These are phyloP conservation scores for Luidia sarsii DNA, from an alignment of 53 echinoderm and acorn worm genomes.

Conservation along the genomic window DNA sequence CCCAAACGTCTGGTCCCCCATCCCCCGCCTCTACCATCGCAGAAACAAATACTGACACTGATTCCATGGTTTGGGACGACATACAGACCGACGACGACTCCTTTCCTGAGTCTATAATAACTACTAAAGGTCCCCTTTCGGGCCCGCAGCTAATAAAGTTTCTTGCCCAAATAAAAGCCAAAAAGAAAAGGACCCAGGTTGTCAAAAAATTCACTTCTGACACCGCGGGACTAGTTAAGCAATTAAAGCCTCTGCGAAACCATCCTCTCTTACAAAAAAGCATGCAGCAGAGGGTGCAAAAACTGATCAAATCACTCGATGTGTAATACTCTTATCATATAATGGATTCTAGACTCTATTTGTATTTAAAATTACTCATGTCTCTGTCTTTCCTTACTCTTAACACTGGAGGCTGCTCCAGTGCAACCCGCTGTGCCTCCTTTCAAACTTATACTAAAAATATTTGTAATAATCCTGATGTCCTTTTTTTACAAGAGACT, in stretches of 20 bases:
- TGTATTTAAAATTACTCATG: neutral
- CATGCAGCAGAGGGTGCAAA: slow-evolving; percentile 1
- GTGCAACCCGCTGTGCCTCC: neutral
- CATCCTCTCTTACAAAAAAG: neutral
- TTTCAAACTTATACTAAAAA: neutral
- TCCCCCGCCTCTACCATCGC: neutral
- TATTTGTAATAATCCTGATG: slow-evolving; percentile 4
- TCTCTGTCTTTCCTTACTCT: slow-evolving; percentile 8
- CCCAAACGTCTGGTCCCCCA: neutral
- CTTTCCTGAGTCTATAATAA: neutral
- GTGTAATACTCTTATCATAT: neutral
- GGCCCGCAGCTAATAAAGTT: too few relatives aligned
- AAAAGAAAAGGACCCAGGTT: neutral
- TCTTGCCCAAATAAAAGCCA: neutral
- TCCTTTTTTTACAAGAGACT: slow-evolving; percentile 13
- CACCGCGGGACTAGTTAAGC: neutral
- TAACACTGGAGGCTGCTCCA: slow-evolving; percentile 17
- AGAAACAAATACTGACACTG: neutral
- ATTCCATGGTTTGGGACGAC: neutral
- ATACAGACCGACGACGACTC: neutral
- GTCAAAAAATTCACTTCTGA: neutral
- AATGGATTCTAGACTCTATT: neutral
- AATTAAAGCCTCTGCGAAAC: slow-evolving; percentile 4
- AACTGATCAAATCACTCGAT: neutral
- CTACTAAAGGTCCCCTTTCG: neutral